Conservation (phyloP, 2,888 invertebrate species). For the Meta bourneti region DNA sequence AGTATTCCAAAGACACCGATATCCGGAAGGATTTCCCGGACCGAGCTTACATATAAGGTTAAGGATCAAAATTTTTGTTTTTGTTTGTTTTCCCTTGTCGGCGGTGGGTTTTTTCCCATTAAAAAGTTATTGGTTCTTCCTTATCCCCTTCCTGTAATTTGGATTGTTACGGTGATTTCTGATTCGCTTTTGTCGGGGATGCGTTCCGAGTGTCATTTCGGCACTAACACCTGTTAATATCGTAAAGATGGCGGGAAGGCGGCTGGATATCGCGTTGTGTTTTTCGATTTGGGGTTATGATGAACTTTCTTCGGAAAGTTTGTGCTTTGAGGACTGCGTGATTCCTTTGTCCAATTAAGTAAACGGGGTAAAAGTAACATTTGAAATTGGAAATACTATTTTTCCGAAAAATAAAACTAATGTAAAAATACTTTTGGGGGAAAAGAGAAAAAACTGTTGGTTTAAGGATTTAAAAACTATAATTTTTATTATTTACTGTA, state of each 20-base stretch:
- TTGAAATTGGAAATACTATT: too few species aligned
- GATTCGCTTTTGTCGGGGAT: slow-evolving; percentile 14
- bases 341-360: too few species aligned
- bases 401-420: too few species aligned
- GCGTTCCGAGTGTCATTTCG: slow-evolving; percentile 26
- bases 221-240: slow-evolving; percentile 63
- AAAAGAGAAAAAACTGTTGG: too few species aligned
- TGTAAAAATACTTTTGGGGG: too few species aligned
- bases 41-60: slow-evolving; percentile 39
- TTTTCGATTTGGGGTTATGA: background rate
- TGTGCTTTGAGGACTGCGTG: too few species aligned
- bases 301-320: background rate
- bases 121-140: slow-evolving; percentile 71
- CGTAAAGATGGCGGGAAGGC: background rate
- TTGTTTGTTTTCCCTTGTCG: slow-evolving; percentile 52
- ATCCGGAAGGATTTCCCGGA: slow-evolving; percentile 41
- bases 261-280: background rate
- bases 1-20: slow-evolving; percentile 49
- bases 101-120: slow-evolving; percentile 51
- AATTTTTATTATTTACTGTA: too few species aligned
- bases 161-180: slow-evolving; percentile 55
- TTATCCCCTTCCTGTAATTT: slow-evolving; percentile 62
- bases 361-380: too few species aligned
- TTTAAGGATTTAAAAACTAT: too few species aligned
- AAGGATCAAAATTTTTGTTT: slow-evolving; percentile 66